Evolutionary conservation across 2,888 invertebrate genomes (phyloP), one percentile per base, ranked within the genome.

Genomic region (Latrodectus elegans): DNA sequence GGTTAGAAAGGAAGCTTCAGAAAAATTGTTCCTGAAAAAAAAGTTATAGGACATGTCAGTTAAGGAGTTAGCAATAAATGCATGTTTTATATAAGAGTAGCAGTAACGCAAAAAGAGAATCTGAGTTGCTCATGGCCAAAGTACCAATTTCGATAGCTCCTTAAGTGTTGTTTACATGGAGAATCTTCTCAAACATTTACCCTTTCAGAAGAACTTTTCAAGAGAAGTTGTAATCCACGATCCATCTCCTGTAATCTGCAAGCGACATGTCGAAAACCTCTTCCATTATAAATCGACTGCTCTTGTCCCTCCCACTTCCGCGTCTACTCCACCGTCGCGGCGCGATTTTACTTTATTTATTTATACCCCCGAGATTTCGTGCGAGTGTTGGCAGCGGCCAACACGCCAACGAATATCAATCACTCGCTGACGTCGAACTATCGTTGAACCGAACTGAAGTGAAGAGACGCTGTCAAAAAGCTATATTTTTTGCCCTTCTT

Each of bases 161-260:
- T 65, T 65, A 71, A 83, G 76, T 71, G 71, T 76, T 83, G 83
- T 83, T 83, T 83, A 83, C 83, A 83, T 64, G 60, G 60, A 53
- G 68, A 81, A 76, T 71, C 76, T 76, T 76, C 52, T 22, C 76
- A 64, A 60, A 22, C 76, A 83, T 83, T 83, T 83, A 83, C 83
- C 71, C 76, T 71, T 38, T 38, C 49, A 60, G 64, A 73, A 10
- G 76, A 71, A 71, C 72, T 72, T 80, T 80, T 65, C 76, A 38
- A 14, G 26, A 55, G 74, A 38, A 82, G 75, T 74, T 76, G 76
- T 83, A 83, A 83, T 83, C 83, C 83, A 26, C 83, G 52, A 83
- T 83, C 83, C 70, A 83, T 83, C 83, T 83, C 75, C 76, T 55
- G 55, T 83, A 83, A 83, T 83, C 83, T 83, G 71, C 76, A 71